A percentile compares a stretch with the other conserved stretches of the same genome.
These are phyloP conservation scores for Diplodus puntazzo DNA, from an alignment of 2,797 vertebrate genomes.

Conservation along the genomic window DNA sequence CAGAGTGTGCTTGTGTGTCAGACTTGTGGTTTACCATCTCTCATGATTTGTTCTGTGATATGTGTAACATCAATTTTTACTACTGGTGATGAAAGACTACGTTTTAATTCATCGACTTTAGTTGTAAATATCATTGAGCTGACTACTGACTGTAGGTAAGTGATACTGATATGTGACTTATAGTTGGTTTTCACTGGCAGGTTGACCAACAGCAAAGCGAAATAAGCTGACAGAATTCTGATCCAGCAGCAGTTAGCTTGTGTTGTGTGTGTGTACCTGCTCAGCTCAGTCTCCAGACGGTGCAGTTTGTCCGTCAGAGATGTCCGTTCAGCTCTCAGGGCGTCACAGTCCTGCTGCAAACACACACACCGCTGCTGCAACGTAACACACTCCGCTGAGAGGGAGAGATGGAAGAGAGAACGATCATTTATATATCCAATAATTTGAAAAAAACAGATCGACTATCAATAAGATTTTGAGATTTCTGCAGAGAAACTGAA, in stretches of 20 bases:
- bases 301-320: constrained; percentile 89
- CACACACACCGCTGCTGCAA: constrained; percentile 88
- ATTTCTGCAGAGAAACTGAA: not conserved
- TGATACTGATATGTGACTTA: not conserved
- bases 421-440: not conserved
- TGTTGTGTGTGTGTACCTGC: constrained; percentile 73
- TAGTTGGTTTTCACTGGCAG: not conserved
- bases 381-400: constrained; percentile 89
- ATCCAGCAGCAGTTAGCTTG: not conserved
- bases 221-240: too few relatives aligned
- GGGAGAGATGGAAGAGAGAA: not conserved
- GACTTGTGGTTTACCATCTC: not conserved
- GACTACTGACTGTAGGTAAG: not conserved
- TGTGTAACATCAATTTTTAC: too few relatives aligned
- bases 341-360: constrained; percentile 91
- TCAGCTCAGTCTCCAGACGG: constrained; percentile 90
- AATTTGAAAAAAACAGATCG: not conserved
- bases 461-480: not conserved
- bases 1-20: too few relatives aligned
- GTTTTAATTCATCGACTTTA: not conserved
- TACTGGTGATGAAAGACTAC: not conserved
- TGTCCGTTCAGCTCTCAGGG: constrained; percentile 90
- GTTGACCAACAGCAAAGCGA: not conserved
- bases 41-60: not conserved
- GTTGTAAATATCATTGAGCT: not conserved